phyloP scores from a whole-genome alignment of 1,140 invertebrate species.

The Calliphora vicina region DNA sequence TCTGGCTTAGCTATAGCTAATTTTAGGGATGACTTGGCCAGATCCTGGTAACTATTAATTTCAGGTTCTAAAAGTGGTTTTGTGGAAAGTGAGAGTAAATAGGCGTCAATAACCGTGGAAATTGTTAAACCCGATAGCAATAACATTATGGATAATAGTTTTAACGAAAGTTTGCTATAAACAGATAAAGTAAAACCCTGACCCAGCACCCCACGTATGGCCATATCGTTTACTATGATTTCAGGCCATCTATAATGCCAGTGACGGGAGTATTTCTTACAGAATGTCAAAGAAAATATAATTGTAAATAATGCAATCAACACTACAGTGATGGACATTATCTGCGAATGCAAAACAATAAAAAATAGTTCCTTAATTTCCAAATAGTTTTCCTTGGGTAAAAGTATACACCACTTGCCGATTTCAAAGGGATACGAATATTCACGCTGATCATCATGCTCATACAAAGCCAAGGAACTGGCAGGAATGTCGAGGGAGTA shows the following conservation, averaged over 20 bases:
- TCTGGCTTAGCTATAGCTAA: neutral
- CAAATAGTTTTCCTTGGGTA: neutral
- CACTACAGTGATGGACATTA: neutral
- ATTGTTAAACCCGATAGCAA: neutral
- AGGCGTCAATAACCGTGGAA: neutral
- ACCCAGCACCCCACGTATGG: neutral
- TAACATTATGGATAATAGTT: neutral
- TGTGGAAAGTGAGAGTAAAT: neutral
- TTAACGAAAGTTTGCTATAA: neutral
- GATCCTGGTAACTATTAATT: neutral
- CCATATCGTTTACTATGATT: neutral
- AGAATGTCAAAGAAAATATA: neutral
- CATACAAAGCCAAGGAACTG: neutral
- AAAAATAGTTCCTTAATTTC: neutral
- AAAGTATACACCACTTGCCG: neutral
- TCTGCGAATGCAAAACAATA: neutral
- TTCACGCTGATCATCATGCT: neutral
- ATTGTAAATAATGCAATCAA: neutral
- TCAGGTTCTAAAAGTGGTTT: neutral
- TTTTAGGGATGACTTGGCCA: neutral
- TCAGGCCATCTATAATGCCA: neutral
- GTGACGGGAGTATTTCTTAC: no score
- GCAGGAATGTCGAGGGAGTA: neutral
- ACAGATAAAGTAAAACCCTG: neutral
- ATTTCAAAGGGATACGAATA: conserved; percentile 19